Evolutionary conservation across 2,797 vertebrate genomes (phyloP).

Genomic region (Aldrovandia affinis): DNA sequence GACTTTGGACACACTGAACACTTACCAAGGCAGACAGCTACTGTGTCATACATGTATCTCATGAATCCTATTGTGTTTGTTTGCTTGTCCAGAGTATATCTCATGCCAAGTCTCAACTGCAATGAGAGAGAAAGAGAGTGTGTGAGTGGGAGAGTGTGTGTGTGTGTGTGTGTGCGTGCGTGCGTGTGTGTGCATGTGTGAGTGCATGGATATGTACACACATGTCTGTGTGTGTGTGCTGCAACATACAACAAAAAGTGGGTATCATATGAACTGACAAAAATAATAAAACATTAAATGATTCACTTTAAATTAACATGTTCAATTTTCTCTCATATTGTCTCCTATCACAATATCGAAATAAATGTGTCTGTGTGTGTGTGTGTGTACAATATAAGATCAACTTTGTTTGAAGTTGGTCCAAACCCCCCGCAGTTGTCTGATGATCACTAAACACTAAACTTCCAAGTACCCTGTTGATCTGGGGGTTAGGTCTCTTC

Average conservation of each 20-base stretch:
- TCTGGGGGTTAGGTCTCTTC: neutral
- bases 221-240: neutral
- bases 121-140: neutral
- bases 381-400: slow-evolving; percentile 33
- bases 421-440: neutral
- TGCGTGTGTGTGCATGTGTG: neutral
- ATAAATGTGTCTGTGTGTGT: slow-evolving; percentile 8
- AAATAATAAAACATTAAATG: neutral
- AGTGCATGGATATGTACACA: neutral
- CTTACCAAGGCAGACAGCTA: slow-evolving; percentile 9
- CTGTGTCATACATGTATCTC: neutral
- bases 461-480: neutral
- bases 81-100: neutral
- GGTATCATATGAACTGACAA: neutral
- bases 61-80: neutral
- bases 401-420: neutral
- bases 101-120: neutral
- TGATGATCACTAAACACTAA: neutral
- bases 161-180: neutral
- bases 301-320: neutral
- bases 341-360: neutral
- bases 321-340: neutral
- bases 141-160: neutral
- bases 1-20: neutral
- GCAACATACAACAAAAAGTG: neutral